Evolutionary conservation across 2,797 vertebrate species (phyloP).

Genomic region (Otolemur crassicaudatus): DNA sequence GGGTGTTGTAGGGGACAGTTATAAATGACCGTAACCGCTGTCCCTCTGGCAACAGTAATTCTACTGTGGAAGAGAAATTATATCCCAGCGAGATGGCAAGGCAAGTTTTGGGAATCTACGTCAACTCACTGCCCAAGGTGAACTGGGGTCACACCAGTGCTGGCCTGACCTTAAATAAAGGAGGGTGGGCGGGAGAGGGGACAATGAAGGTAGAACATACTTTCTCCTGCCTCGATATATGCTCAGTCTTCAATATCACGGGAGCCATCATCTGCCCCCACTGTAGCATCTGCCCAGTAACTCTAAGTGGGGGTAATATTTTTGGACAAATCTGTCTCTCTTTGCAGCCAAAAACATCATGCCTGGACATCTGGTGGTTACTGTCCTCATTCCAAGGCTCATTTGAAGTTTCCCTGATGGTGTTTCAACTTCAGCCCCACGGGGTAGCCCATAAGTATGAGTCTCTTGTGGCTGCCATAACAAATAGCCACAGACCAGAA

Average conservation of each 20-base stretch:
- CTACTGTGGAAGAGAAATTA: neutral
- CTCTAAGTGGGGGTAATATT: neutral
- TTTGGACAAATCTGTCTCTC: too few species aligned
- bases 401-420: neutral
- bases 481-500: rapidly evolving
- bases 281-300: rapidly evolving
- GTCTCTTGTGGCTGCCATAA: rapidly evolving
- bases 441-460: rapidly evolving
- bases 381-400: neutral
- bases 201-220: too few species aligned
- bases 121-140: rapidly evolving
- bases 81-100: rapidly evolving
- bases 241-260: rapidly evolving
- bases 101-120: neutral
- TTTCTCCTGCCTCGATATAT: rapidly evolving
- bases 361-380: rapidly evolving
- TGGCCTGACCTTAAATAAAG: rapidly evolving
- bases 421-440: neutral
- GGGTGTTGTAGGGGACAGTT: rapidly evolving
- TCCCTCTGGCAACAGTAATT: rapidly evolving
- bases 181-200: too few species aligned
- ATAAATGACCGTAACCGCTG: too few species aligned
- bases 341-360: rapidly evolving
- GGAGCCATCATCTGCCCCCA: too few species aligned
- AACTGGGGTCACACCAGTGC: rapidly evolving